Evolutionary conservation across 2,113 vertebrate species (phyloP).

Genomic region (Phyllostomus hastatus): DNA sequence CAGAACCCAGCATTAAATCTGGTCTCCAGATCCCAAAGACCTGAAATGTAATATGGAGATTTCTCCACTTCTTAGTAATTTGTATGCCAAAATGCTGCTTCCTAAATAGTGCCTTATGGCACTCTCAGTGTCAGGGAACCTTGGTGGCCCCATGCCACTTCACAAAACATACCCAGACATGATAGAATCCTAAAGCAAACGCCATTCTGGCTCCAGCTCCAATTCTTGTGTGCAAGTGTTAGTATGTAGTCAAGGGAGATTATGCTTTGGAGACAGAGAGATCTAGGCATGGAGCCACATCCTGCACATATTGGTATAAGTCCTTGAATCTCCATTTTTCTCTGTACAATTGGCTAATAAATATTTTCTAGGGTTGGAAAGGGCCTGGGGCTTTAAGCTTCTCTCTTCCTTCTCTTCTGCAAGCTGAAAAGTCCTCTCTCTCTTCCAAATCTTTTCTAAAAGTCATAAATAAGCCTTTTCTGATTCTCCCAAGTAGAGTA

Average conservation of each 20-base stretch:
- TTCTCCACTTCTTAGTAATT: background rate
- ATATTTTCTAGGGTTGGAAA: background rate
- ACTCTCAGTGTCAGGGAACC: background rate
- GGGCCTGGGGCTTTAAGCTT: background rate
- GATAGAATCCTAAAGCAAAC: background rate
- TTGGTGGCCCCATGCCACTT: background rate
- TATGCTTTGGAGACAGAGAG: background rate
- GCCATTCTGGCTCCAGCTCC: background rate
- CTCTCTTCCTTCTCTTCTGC: background rate
- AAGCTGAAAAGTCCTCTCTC: background rate
- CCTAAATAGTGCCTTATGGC: background rate
- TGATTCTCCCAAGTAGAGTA: background rate
- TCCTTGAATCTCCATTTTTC: background rate
- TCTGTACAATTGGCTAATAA: background rate
- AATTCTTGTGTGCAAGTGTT: background rate
- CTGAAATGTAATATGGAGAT: background rate
- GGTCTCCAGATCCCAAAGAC: background rate
- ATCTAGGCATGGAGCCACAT: background rate
- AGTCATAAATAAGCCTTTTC: background rate
- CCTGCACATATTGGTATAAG: background rate
- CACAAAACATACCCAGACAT: background rate
- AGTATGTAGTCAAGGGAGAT: background rate
- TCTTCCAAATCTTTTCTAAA: background rate
- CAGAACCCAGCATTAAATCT: background rate
- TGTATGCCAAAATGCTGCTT: background rate